Percentiles rank a stretch among this genome's conserved stretches.
phyloP scores from a whole-genome alignment of 2,888 invertebrate species.

The Tipula lateralis region DNA sequence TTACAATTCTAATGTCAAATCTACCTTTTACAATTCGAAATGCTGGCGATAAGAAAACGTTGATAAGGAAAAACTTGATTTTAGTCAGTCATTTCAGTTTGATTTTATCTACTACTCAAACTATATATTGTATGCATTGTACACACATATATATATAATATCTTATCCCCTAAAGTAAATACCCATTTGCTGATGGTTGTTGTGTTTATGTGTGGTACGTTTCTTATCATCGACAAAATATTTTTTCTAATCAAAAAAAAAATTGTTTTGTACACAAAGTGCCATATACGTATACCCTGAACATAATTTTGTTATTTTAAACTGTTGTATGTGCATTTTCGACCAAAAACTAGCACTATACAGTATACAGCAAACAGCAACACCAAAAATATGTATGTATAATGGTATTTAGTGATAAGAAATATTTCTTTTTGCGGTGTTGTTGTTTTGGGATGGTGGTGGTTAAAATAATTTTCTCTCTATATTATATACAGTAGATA shows the following conservation, averaged over 20 bases:
- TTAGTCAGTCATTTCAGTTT: conserved; percentile 8
- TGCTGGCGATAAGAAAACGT: not conserved
- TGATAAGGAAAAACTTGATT: not conserved
- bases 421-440: not conserved
- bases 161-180: conserved; percentile 19
- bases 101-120: not conserved
- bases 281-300: not conserved
- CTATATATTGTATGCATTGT: not conserved
- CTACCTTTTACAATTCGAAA: not conserved
- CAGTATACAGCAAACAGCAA: not conserved
- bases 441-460: not conserved
- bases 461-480: not conserved
- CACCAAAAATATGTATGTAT: not conserved
- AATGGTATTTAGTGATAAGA: conserved; percentile 1
- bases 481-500: not conserved
- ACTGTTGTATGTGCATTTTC: conserved; percentile 24
- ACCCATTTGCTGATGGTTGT: conserved; percentile 7
- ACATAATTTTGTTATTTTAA: conserved; percentile 19
- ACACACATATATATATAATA: not conserved
- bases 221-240: not conserved
- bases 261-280: conserved; percentile 4
- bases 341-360: not conserved
- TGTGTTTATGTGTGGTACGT: conserved; percentile 4
- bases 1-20: not conserved
- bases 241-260: conserved; percentile 19